Base-by-base conservation (phyloP, 2,797 vertebrate genomes). In the Uromys caudimaculatus region DNA sequence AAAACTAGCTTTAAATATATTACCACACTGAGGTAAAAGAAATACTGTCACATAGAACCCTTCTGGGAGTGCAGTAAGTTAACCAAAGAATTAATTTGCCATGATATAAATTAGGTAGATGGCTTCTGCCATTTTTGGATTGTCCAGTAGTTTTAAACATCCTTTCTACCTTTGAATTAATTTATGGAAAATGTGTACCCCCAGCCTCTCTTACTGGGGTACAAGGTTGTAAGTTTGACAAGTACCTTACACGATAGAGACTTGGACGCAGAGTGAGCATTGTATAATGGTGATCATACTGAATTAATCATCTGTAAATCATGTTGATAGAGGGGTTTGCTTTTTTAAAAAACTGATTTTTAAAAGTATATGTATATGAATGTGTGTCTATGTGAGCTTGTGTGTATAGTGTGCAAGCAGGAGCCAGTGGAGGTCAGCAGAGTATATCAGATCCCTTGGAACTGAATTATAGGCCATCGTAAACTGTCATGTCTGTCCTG, bases 1-100 rank as follows among this genome's bases (percentile, higher is more conserved):
- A 75, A 93, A 75, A 47, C 44, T 83, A 75, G 21, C 87, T 97
- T 96, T 77, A 93, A 85, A 84, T 88, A 13, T 92, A 47, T 93
- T 91, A 89, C 60, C 24, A 94, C 41, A 82, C 62, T 60, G 77
- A 93, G 54, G 41, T 94, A 90, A 93, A 93, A 75, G 93, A 93
- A 93, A 75, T 95, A 93, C 71, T 89, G 96, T 50, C 84, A 87
- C 14, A 90, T 88, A 83, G 35, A 88, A 56, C 13, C 44, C 35
- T 52, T 88, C 54, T 87, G 9, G 58, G 54, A 71, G 78, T 94
- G 58, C 56, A 95, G 0, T 75, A 78, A 86, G 16, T 47, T 97
- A 52, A 78, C 44, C 44, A 64, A 82, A 95, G 41, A n/a, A 85
- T 85, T 50, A 92, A 77, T 85, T 29, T 21, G 38, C 44, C 10